Conservation (phyloP, 2,113 vertebrate genomes). For the Cyphomyrus plagiostoma region DNA sequence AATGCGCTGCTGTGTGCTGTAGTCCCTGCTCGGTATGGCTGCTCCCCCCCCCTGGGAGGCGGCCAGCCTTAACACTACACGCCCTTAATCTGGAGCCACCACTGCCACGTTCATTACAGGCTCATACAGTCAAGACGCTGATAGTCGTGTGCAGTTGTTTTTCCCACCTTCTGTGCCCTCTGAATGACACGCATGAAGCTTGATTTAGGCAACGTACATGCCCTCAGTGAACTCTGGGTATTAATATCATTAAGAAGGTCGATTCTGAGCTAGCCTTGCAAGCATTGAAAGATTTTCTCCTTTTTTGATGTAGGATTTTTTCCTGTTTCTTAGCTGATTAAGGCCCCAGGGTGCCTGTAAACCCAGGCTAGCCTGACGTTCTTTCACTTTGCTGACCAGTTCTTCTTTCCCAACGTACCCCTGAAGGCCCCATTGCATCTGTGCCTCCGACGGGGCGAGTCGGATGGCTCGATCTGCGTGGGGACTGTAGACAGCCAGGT, state of each 20-base stretch:
- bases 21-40: constrained; percentile 50
- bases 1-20: constrained; percentile 67
- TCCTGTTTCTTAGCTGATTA: background rate
- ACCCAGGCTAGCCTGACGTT: background rate
- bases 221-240: background rate
- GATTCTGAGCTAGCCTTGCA: background rate
- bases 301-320: background rate
- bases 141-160: background rate
- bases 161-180: background rate
- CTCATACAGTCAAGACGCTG: background rate
- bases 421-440: background rate
- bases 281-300: background rate
- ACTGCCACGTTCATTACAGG: background rate
- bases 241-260: background rate
- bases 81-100: background rate
- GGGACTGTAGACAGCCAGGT: background rate
- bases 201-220: background rate
- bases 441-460: background rate
- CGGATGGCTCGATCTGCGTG: background rate
- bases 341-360: background rate
- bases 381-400: background rate
- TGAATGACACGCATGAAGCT: background rate
- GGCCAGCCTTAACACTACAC: constrained; percentile 52
- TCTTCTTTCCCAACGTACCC: background rate
- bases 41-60: constrained; percentile 65